Base-by-base conservation (phyloP, 2,797 vertebrate genomes). In the Cyclopterus lumpus region DNA sequence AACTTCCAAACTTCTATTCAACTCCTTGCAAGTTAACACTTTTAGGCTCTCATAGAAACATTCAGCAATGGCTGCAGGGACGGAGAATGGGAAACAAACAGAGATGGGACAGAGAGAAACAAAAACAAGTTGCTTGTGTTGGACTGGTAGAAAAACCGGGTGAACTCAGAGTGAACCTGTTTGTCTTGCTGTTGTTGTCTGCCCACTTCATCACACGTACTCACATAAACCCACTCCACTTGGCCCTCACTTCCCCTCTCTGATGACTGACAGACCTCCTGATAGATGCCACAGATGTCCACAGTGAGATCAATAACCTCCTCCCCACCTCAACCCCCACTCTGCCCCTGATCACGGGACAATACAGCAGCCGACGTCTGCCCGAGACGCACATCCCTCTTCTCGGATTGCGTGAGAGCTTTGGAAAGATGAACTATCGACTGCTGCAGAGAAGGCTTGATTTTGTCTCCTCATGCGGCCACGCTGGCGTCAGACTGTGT, bases 131-230 rank as follows among this genome's bases (percentile, higher is more conserved):
- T 67, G 54, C 42, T 71, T 16, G n/a, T 69, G 77, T 77, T 24
- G 12, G 54, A 24, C 30, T 42, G 54, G 42, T 38, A 24, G 40
- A n/a, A 38, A 71, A 83, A 87, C 75, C 60, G 32, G 32, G 15
- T 92, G 89, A 93, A 93, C 92, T 91, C 63, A 53, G 18, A 55
- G 61, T 90, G 91, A 93, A 93, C 91, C 73, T 81, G 83, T 86
- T 88, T 73, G 57, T 76, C 77, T 83, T 64, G 76, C 60, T 80
- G 36, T 69, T 84, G 84, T 75, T 67, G 80, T 84, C 76, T 80
- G 73, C 24, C 63, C 20, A 11, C 55, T 32, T 67, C 62, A 63
- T 82, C 78, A 73, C 85, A 85, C 24, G 18, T 30, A 80, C 22
- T 2, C 79, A 75, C 64, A 51, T 46, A 60, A 84, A 84, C 69